Evolutionary conservation across 1,140 invertebrate species (phyloP).

Genomic region (Psilanteris sp.): DNA sequence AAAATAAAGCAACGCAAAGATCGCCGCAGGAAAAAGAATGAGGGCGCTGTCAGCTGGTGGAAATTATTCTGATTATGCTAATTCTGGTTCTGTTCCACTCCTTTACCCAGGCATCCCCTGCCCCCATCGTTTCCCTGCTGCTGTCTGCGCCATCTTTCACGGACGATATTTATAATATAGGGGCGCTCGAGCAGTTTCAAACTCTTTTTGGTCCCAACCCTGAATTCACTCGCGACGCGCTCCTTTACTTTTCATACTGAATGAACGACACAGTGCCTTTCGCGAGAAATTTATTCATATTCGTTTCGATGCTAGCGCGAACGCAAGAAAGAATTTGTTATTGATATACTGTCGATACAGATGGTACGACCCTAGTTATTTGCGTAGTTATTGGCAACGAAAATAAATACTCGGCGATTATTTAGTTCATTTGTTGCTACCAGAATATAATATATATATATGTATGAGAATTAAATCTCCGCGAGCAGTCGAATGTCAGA

Average conservation of each 20-base stretch:
- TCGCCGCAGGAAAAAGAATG: conserved; percentile 80
- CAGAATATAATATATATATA: too few relatives aligned
- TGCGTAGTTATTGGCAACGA: too few relatives aligned
- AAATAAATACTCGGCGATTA: too few relatives aligned
- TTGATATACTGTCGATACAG: conserved; percentile 22
- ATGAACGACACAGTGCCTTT: conserved; percentile 54
- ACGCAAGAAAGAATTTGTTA: conserved; percentile 23
- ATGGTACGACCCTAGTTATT: conserved; percentile 1
- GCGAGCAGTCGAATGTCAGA: too few relatives aligned
- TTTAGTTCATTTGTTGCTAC: too few relatives aligned
- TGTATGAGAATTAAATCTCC: too few relatives aligned
- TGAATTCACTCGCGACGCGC: conserved; percentile 42
- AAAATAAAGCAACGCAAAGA: conserved; percentile 79
- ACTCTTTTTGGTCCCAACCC: conserved; percentile 76
- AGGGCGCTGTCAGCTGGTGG: conserved; percentile 81
- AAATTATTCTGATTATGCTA: conserved; percentile 82
- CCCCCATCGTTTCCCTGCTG: conserved; percentile 73
- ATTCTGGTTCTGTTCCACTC: conserved; percentile 81
- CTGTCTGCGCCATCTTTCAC: conserved; percentile 81
- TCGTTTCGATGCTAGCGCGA: conserved; percentile 59
- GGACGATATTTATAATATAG: conserved; percentile 80
- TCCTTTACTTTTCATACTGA: conserved; percentile 49
- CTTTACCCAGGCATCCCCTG: conserved; percentile 77
- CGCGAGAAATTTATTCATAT: conserved; percentile 75
- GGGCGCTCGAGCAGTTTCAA: conserved; percentile 79